Conservation (phyloP, 2,113 vertebrate genomes). For the Gnathonemus longibarbis region DNA sequence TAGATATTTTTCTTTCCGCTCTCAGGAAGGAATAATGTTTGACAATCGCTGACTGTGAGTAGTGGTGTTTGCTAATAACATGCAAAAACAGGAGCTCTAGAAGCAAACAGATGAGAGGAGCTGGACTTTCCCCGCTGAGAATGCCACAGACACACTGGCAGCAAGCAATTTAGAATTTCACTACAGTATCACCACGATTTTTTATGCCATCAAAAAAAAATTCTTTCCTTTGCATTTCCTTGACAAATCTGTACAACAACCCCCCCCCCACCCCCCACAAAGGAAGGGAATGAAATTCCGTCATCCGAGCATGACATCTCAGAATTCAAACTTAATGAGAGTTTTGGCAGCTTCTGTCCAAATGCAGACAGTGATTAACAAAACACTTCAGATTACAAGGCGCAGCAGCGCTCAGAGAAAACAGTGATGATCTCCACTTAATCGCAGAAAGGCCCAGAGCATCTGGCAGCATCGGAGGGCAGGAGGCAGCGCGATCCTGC, state of each 20-base stretch:
- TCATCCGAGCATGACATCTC: conserved; percentile 79
- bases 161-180: conserved; percentile 38
- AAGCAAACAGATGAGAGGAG: conserved; percentile 41
- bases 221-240: conserved; percentile 32
- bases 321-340: conserved; percentile 98
- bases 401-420: conserved; percentile 99
- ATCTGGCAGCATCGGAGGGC: conserved; percentile 95
- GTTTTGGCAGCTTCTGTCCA: conserved; percentile 94
- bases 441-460: conserved; percentile 99
- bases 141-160: conserved; percentile 26
- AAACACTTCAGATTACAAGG: conserved; percentile 99
- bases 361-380: conserved; percentile 72
- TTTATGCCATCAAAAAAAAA: conserved; percentile 55
- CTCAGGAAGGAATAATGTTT: conserved; percentile 25
- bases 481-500: conserved; percentile 62
- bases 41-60: conserved; percentile 40
- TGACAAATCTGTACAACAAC: conserved; percentile 67
- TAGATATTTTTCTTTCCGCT: conserved; percentile 3
- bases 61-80: conserved; percentile 46
- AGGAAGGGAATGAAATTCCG: conserved; percentile 77
- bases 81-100: conserved; percentile 36
- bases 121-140: conserved; percentile 33
- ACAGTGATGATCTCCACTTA: conserved; percentile 99
- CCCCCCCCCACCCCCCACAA: conserved; percentile 57
- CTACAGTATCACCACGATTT: conserved; percentile 46